Percentiles rank a stretch among this genome's conserved stretches.
Evolutionary conservation across 1,140 invertebrate genomes (phyloP).

Genomic region (Campoletis sonorensis): DNA sequence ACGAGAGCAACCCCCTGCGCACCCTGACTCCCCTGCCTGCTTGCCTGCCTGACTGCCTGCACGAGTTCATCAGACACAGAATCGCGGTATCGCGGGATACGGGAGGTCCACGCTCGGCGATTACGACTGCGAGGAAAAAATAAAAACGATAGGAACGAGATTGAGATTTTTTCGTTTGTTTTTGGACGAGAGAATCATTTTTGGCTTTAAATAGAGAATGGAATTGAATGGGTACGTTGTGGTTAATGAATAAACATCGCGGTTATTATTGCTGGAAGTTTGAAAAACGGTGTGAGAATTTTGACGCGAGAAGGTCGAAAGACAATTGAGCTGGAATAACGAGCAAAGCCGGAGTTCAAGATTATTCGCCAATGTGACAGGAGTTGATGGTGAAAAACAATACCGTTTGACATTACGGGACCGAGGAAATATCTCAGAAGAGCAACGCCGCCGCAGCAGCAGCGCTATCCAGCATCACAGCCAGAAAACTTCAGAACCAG

Average conservation of each 20-base stretch:
- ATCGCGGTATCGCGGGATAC: constrained; percentile 71
- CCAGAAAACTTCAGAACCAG: constrained; percentile 21
- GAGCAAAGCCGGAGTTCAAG: background rate
- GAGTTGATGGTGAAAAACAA: background rate
- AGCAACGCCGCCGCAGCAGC: constrained; percentile 28
- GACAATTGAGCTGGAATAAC: background rate
- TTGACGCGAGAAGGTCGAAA: background rate
- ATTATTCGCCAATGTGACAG: background rate
- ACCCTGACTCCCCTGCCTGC: constrained; percentile 33
- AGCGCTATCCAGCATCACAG: constrained; percentile 31
- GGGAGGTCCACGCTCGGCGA: constrained; percentile 48
- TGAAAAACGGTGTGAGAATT: background rate
- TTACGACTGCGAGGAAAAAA: constrained; percentile 12
- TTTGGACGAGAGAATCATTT: background rate
- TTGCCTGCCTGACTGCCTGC: constrained; percentile 44
- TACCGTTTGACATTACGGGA: background rate
- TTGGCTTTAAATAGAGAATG: background rate
- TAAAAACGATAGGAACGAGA: constrained; percentile 9
- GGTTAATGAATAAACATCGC: background rate
- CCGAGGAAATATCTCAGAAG: constrained; percentile 12
- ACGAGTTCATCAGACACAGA: constrained; percentile 61
- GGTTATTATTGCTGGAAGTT: background rate
- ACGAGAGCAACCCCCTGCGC: constrained; percentile 50
- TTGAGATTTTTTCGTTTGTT: background rate
- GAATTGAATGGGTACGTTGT: background rate